phyloP scores from a whole-genome alignment of 2,113 vertebrate genomes.

The Boulengeromyrus knoepffleri region DNA sequence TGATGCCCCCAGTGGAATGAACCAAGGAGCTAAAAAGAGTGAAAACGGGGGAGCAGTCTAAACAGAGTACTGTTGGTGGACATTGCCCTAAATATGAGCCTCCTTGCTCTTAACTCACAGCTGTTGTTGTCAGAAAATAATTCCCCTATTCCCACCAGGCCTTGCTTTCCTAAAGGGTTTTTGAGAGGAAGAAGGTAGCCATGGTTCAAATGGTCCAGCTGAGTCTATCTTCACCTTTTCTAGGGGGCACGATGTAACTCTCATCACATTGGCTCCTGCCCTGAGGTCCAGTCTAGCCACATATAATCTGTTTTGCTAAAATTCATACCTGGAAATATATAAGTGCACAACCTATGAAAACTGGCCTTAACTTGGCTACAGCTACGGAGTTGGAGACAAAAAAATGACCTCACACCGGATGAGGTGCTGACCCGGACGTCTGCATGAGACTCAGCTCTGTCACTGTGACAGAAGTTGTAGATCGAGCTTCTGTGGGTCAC shows the following conservation, averaged over 20 bases:
- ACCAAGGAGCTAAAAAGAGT: background rate
- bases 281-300: background rate
- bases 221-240: background rate
- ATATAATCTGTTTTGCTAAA: background rate
- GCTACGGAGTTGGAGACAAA: background rate
- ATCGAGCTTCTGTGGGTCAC: background rate
- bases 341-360: background rate
- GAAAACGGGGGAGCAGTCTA: background rate
- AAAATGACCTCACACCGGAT: background rate
- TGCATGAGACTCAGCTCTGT: background rate
- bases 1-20: background rate
- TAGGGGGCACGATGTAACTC: background rate
- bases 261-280: background rate
- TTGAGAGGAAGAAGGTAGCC: background rate
- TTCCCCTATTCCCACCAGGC: background rate
- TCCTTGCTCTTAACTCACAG: background rate
- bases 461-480: background rate
- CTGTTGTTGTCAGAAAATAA: conserved; percentile 5
- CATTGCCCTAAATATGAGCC: background rate
- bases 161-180: background rate
- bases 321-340: background rate
- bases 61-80: background rate
- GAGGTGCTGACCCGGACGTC: background rate
- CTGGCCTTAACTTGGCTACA: background rate
- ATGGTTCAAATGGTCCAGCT: background rate